Base-by-base conservation (phyloP, 1,140 invertebrate species). In the Microvelia longipes region DNA sequence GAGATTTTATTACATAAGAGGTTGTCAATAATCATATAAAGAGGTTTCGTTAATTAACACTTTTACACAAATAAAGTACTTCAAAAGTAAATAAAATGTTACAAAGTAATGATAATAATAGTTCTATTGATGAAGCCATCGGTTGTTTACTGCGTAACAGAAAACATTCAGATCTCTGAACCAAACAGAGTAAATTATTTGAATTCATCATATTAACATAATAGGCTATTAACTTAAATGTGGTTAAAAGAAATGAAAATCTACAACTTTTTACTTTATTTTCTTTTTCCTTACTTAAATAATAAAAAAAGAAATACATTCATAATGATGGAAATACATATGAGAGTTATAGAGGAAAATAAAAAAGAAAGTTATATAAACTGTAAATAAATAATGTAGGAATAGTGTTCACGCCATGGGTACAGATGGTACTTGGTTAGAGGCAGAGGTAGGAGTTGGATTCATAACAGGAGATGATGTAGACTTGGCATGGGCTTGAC, bases 391-490 rank as follows among this genome's bases (percentile, higher is more conserved):
- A 50, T 50, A 50, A 19, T 5, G 19, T 50, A 50, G 35, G 35
- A 50, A 50, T 11, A 11, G 35, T 50, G 35, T 50, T 50, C 35
- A 50, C 35, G 35, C 35, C 35, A 64, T 64, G 15, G 62, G 62
- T 24, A 64, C 62, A 25, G 15, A 15, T 11, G 62, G 25, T 64
- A 64, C 62, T 64, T 64, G 62, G 25, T 64, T 64, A 5, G 62
- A 26, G 25, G 62, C 68, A 61, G 24, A 25, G 15, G 26, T 61
- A 27, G 30, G 30, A 28, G 30, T 61, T 25, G 68, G 30, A 28
- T 68, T 68, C 50, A 68, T 24, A 62, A 61, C 30, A 1, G 68
- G 68, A 68, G 68, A 68, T 2, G 68, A 60, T n/a, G 26, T n/a
- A 14, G 29, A 25, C 24, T 68, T 68, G 30, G 26, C 24, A 62